Conservation (phyloP, 2,888 invertebrate species). For the Neocrepidodera transversa region DNA sequence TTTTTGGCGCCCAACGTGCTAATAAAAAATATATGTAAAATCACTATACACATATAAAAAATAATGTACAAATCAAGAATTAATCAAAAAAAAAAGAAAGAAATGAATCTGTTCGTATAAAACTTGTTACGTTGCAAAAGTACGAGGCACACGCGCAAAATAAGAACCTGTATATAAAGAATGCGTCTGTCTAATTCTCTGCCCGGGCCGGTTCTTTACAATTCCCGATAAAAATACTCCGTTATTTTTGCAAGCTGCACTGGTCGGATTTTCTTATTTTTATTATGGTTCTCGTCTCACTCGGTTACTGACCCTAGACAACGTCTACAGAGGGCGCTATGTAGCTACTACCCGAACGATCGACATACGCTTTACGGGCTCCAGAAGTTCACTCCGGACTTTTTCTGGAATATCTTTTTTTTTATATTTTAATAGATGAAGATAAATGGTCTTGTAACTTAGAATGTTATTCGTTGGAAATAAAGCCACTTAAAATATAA, state of each 20-base stretch:
- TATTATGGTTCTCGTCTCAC: slow-evolving; percentile 56
- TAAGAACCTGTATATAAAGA: slow-evolving; percentile 45
- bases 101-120: no score
- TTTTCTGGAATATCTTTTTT: slow-evolving; percentile 5
- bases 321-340: slow-evolving; percentile 53
- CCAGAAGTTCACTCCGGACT: slow-evolving; percentile 17
- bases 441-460: no score
- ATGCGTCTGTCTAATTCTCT: slow-evolving; percentile 52
- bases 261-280: slow-evolving; percentile 61
- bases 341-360: slow-evolving; percentile 48
- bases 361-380: slow-evolving; percentile 39
- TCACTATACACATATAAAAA: no score
- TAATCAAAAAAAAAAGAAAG: no score
- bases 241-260: slow-evolving; percentile 59
- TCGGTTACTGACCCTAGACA: slow-evolving; percentile 55
- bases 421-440: no score
- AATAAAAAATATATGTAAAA: no score
- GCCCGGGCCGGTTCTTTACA: slow-evolving; percentile 56
- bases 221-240: slow-evolving; percentile 61
- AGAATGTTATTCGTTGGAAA: no score
- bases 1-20: no score
- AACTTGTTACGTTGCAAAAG: no score
- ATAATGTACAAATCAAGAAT: no score
- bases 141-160: slow-evolving; percentile 22
- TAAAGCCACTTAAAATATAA: no score